Conservation (phyloP, 2,113 vertebrate genomes). For the Plotosus lineatus region DNA sequence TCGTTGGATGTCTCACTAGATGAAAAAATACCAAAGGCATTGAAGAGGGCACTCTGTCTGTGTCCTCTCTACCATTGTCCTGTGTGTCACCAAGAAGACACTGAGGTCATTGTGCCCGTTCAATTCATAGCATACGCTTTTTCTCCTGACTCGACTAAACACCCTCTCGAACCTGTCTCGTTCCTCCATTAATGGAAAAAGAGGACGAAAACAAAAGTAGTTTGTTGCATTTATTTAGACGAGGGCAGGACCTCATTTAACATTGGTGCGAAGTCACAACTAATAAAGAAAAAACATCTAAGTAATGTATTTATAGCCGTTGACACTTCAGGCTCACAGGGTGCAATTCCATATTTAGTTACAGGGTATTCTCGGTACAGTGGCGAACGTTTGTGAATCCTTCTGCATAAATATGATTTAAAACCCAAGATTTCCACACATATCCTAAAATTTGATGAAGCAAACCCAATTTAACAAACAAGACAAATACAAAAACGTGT, state of each 20-base stretch:
- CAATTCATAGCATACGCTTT: background rate
- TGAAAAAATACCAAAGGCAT: background rate
- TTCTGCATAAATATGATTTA: too few species aligned
- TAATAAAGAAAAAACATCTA: background rate
- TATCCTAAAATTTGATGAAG: too few species aligned
- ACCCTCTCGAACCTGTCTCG: background rate
- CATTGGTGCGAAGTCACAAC: background rate
- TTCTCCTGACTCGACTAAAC: background rate
- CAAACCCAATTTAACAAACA: too few species aligned
- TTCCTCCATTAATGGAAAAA: background rate
- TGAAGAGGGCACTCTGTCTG: background rate
- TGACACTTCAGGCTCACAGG: background rate
- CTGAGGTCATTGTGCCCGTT: constrained; percentile 29
- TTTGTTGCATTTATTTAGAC: background rate
- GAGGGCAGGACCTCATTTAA: constrained; percentile 14
- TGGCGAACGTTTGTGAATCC: too few species aligned
- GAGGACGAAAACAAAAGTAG: background rate
- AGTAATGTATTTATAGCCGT: constrained; percentile 4
- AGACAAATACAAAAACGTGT: too few species aligned
- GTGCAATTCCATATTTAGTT: background rate
- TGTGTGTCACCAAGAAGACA: background rate
- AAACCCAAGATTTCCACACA: too few species aligned
- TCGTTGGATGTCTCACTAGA: background rate
- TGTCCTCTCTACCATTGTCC: background rate
- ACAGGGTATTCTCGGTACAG: too few species aligned